phyloP scores from a whole-genome alignment of 2,888 invertebrate species.

The Lottia gigantea region DNA sequence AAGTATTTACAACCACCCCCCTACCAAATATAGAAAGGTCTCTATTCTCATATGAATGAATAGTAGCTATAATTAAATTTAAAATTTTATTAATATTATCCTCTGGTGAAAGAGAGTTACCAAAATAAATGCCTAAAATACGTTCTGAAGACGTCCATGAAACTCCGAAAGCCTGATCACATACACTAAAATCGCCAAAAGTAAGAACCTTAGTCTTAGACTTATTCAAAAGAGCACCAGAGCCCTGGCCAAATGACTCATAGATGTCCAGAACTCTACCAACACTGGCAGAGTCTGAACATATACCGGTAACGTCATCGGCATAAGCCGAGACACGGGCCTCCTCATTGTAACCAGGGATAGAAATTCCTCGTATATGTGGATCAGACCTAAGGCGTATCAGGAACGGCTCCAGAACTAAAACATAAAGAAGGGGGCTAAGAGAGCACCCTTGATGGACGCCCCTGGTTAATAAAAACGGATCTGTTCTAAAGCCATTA shows the following conservation, averaged over 20 bases:
- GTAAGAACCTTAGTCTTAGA: neutral
- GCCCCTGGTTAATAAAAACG: neutral
- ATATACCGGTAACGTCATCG: slow-evolving; percentile 24
- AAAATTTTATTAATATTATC: neutral
- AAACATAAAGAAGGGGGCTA: slow-evolving; percentile 17
- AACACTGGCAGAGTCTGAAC: slow-evolving; percentile 12
- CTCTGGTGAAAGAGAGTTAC: neutral
- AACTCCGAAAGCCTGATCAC: neutral
- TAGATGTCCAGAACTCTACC: slow-evolving; percentile 13
- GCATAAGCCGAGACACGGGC: slow-evolving; percentile 11
- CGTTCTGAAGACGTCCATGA: neutral
- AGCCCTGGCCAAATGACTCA: neutral
- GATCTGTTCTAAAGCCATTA: neutral
- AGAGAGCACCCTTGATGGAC: slow-evolving; percentile 14
- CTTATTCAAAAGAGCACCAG: neutral
- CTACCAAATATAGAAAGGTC: neutral
- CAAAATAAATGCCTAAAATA: neutral
- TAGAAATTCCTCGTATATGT: neutral
- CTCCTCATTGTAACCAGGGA: neutral
- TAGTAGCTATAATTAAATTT: neutral
- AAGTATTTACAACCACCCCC: neutral
- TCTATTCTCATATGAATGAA: neutral
- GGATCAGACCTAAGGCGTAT: slow-evolving; percentile 8
- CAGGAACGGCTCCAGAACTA: slow-evolving; percentile 19
- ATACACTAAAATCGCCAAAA: neutral